phyloP scores from a whole-genome alignment of 2,797 vertebrate genomes.

The Silurus lanzhouensis region DNA sequence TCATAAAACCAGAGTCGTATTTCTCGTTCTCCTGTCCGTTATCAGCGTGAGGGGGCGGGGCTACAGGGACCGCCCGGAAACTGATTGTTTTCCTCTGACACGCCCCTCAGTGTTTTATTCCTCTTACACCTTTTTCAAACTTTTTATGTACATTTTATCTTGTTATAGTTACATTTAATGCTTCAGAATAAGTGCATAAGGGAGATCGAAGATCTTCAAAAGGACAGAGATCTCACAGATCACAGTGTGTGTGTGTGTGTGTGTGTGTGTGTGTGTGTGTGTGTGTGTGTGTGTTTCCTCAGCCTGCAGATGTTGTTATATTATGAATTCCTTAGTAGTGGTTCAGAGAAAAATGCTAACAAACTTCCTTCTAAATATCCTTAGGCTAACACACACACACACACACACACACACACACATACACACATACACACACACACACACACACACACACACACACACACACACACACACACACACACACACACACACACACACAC shows the following conservation, averaged over 20 bases:
- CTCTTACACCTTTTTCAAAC: neutral
- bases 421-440: neutral
- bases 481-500: neutral
- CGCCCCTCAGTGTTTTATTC: neutral
- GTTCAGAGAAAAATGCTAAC: constrained; percentile 16
- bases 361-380: constrained; percentile 30
- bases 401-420: constrained; percentile 15
- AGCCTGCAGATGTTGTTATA: constrained; percentile 22
- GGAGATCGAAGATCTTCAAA: neutral
- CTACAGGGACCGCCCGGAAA: neutral
- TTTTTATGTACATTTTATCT: too few relatives aligned
- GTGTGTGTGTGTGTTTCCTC: too few relatives aligned
- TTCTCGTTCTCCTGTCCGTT: neutral
- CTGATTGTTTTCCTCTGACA: neutral
- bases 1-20: neutral
- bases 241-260: constrained; percentile 38
- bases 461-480: constrained; percentile 12
- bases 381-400: constrained; percentile 24
- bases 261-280: neutral
- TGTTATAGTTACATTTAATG: too few relatives aligned
- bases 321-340: constrained; percentile 15
- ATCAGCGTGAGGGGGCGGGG: neutral
- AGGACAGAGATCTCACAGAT: neutral
- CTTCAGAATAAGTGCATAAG: too few relatives aligned
- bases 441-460: constrained; percentile 17